These are phyloP conservation scores for Falcaria lacertinaria DNA, from an alignment of 2,888 invertebrate genomes.

Conservation along the genomic window DNA sequence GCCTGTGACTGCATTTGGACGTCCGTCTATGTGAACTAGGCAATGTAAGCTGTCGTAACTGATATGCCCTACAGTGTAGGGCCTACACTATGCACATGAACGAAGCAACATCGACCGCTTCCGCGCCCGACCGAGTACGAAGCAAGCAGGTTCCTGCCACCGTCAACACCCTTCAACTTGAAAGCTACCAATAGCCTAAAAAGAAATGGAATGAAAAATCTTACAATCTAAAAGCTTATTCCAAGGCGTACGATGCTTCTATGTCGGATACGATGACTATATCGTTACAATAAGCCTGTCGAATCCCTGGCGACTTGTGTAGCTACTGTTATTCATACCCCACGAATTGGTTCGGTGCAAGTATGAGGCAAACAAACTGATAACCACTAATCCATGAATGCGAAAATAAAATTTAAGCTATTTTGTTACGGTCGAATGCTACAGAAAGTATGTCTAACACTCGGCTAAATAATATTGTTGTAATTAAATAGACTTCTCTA, in stretches of 20 bases:
- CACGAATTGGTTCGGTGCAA: conserved; percentile 45
- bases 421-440: too few species aligned
- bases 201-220: conserved; percentile 14
- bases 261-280: conserved; percentile 19
- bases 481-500: too few species aligned
- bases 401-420: conserved; percentile 30
- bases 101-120: conserved; percentile 59
- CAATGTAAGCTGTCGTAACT: conserved; percentile 46
- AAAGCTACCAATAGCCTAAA: conserved; percentile 35
- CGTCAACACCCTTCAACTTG: conserved; percentile 16
- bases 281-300: conserved; percentile 3
- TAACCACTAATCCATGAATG: conserved; percentile 32
- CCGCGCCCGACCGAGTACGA: conserved; percentile 35
- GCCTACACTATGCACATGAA: conserved; percentile 46
- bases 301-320: conserved; percentile 1
- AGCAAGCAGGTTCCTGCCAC: conserved; percentile 31
- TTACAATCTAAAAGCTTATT: conserved; percentile 47
- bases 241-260: conserved; percentile 24
- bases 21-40: conserved; percentile 54
- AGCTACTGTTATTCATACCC: conserved; percentile 17
- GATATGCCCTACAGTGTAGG: conserved; percentile 41
- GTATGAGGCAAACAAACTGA: conserved; percentile 57
- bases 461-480: too few species aligned
- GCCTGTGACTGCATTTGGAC: conserved; percentile 68
- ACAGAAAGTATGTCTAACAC: too few species aligned